Percentiles rank a stretch among this genome's conserved stretches.
phyloP scores from a whole-genome alignment of 2,113 vertebrate species.

The Columbina picui region DNA sequence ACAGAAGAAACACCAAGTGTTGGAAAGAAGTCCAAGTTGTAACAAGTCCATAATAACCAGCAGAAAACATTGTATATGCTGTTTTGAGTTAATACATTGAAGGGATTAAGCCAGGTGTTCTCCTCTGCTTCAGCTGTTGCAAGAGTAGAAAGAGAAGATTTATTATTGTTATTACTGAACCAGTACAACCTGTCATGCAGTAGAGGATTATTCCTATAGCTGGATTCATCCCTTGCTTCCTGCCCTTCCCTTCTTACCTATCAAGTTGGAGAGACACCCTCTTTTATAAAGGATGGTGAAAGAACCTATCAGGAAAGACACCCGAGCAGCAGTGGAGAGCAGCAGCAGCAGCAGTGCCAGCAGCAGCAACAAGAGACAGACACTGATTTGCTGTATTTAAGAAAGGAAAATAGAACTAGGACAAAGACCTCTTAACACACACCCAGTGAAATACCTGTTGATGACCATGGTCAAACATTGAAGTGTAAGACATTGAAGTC shows the following conservation, averaged over 20 bases:
- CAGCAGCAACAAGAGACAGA: neutral
- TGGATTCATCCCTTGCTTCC: neutral
- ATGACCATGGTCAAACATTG: accelerated
- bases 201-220: neutral
- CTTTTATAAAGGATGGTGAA: neutral
- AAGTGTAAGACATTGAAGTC: neutral
- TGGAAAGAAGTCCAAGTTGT: neutral
- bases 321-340: neutral
- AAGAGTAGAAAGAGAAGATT: neutral
- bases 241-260: neutral
- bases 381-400: neutral
- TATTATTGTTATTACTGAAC: neutral
- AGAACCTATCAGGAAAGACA: neutral
- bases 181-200: neutral
- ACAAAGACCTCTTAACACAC: neutral
- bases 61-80: neutral
- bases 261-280: neutral
- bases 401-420: neutral
- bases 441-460: neutral
- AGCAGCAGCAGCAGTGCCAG: neutral
- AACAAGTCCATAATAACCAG: neutral
- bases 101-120: neutral
- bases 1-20: neutral
- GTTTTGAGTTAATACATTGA: neutral
- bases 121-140: neutral